These are phyloP conservation scores for Callithrix jacchus DNA, from an alignment of 2,113 vertebrate species.

Conservation along the genomic window DNA sequence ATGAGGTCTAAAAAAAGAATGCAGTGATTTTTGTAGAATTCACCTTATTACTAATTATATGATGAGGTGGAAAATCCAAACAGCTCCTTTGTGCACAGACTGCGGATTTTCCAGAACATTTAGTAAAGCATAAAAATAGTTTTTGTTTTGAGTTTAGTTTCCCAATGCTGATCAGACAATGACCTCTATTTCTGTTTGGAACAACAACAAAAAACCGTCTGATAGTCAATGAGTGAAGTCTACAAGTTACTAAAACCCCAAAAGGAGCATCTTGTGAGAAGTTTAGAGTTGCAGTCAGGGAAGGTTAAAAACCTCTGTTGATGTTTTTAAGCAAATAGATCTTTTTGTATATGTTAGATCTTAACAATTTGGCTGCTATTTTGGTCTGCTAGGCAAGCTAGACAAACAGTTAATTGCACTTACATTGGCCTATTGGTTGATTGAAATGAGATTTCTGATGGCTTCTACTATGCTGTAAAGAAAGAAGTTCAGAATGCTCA, in stretches of 20 bases:
- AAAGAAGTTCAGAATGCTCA: not conserved
- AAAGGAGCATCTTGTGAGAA: not conserved
- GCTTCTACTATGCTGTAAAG: not conserved
- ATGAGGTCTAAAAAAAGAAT: conserved; percentile 3
- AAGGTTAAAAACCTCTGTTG: not conserved
- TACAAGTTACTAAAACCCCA: too few species aligned
- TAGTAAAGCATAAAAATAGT: not conserved
- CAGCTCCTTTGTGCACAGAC: not conserved
- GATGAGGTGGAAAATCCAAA: conserved; percentile 43
- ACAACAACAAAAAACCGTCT: too few species aligned
- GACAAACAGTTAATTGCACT: not conserved
- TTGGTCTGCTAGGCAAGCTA: not conserved
- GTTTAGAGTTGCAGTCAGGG: not conserved
- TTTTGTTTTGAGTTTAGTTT: not conserved
- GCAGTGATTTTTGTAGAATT: conserved; percentile 41
- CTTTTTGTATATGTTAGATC: not conserved
- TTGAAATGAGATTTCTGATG: not conserved
- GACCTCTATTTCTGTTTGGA: not conserved
- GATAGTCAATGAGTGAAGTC: not conserved
- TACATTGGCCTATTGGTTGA: not conserved
- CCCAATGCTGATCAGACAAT: not conserved
- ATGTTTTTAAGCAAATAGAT: not conserved
- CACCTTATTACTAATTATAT: conserved; percentile 51
- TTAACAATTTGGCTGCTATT: not conserved
- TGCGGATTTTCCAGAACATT: not conserved